These are phyloP conservation scores for Idaea straminata DNA, from an alignment of 2,888 invertebrate genomes.

Conservation along the genomic window DNA sequence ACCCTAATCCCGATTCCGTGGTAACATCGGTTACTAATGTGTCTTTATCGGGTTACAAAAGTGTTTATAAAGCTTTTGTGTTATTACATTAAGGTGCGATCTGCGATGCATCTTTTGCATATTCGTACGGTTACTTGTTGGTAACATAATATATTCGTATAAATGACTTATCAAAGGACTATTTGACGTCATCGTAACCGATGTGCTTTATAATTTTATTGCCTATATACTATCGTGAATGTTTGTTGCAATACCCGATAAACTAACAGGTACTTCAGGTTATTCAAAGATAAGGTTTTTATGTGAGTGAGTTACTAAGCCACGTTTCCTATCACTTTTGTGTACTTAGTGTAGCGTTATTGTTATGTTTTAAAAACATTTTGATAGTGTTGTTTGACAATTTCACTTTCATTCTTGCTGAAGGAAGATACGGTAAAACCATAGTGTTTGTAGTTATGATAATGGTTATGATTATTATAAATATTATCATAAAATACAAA, in stretches of 20 bases:
- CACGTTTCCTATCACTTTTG: conserved; percentile 10
- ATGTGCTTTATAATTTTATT: conserved; percentile 56
- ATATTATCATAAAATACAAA: background rate
- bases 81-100: no score
- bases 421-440: background rate
- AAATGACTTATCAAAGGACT: conserved; percentile 14
- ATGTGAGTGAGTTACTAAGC: conserved; percentile 41
- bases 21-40: no score
- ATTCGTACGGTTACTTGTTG: no score
- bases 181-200: conserved; percentile 47
- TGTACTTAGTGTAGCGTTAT: conserved; percentile 4
- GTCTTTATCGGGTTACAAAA: no score
- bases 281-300: conserved; percentile 48
- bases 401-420: background rate
- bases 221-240: conserved; percentile 52
- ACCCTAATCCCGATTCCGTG: no score
- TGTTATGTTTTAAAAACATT: background rate
- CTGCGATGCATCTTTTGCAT: no score
- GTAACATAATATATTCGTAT: background rate
- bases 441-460: background rate
- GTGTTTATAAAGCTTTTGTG: no score
- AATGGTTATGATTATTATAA: background rate
- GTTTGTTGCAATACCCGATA: conserved; percentile 60
- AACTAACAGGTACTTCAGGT: conserved; percentile 58
- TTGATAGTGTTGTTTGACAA: background rate